Conservation (phyloP, 2,888 invertebrate genomes). For the Mythimna pallens region DNA sequence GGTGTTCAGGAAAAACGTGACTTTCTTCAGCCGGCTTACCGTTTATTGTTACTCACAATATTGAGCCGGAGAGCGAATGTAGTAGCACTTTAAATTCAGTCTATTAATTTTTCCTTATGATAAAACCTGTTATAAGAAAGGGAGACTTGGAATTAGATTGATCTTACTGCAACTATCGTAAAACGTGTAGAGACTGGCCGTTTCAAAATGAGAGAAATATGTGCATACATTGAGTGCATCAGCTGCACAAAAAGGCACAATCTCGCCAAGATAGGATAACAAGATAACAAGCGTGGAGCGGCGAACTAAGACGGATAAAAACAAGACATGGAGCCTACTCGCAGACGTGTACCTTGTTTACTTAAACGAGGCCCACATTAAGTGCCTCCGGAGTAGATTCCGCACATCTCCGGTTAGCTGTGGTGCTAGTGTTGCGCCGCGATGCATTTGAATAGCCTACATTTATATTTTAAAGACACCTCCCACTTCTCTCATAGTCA, state of each 20-base stretch:
- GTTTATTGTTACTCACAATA: slow-evolving; percentile 68
- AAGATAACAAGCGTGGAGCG: slow-evolving; percentile 89
- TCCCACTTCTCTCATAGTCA: slow-evolving; percentile 6
- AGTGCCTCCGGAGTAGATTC: slow-evolving; percentile 73
- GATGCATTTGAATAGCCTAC: slow-evolving; percentile 58
- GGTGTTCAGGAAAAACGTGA: slow-evolving; percentile 82
- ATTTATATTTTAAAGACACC: slow-evolving; percentile 37
- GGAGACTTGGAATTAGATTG: slow-evolving; percentile 33
- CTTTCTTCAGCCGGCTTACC: slow-evolving; percentile 78
- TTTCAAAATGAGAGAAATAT: slow-evolving; percentile 75
- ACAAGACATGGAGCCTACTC: slow-evolving; percentile 86
- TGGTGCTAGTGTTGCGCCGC: slow-evolving; percentile 54
- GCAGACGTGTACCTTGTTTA: slow-evolving; percentile 87
- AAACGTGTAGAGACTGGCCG: slow-evolving; percentile 64
- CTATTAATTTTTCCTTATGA: slow-evolving; percentile 43
- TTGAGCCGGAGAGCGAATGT: slow-evolving; percentile 44
- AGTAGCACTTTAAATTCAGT: slow-evolving; percentile 33
- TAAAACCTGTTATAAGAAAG: slow-evolving; percentile 38
- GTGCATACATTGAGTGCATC: slow-evolving; percentile 80
- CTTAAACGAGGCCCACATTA: slow-evolving; percentile 87
- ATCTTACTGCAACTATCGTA: slow-evolving; percentile 45
- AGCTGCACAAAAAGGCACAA: slow-evolving; percentile 87
- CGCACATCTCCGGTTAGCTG: slow-evolving; percentile 62
- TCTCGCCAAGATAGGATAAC: slow-evolving; percentile 89
- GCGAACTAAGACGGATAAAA: slow-evolving; percentile 87